Conservation (phyloP, 2,113 vertebrate species). For the Panthera leo region DNA sequence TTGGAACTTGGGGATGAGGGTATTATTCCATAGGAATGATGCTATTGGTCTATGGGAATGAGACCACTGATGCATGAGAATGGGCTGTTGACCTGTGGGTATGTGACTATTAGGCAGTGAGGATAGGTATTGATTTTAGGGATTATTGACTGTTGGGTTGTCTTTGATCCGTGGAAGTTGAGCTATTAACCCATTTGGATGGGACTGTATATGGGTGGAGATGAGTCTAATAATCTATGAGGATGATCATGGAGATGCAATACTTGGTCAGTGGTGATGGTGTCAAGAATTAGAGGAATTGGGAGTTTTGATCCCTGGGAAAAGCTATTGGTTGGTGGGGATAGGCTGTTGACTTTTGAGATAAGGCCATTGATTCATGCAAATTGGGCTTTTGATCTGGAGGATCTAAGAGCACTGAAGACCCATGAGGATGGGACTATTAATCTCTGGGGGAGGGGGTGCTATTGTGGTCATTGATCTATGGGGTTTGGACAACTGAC, state of each 20-base stretch:
- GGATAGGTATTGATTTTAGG: not conserved
- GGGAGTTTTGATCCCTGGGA: not conserved
- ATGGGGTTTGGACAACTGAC: not conserved
- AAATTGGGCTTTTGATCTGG: not conserved
- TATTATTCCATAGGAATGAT: conserved; percentile 20
- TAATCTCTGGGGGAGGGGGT: not conserved
- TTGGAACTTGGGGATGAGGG: not conserved
- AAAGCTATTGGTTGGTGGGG: not conserved
- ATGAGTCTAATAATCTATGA: not conserved
- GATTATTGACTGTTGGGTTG: not conserved
- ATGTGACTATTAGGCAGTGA: not conserved
- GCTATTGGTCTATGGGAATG: not conserved
- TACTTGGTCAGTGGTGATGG: not conserved
- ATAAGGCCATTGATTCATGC: not conserved
- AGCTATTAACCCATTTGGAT: not conserved
- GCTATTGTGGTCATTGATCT: not conserved
- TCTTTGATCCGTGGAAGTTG: not conserved
- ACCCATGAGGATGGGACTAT: not conserved
- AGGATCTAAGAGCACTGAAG: conserved; percentile 19
- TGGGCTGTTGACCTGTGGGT: not conserved
- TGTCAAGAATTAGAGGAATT: not conserved
- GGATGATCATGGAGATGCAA: not conserved
- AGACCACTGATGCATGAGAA: not conserved
- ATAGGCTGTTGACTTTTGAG: not conserved
- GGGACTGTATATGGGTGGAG: not conserved